These are phyloP conservation scores for Aphelocoma californica DNA, from an alignment of 2,797 vertebrate genomes.

Conservation along the genomic window DNA sequence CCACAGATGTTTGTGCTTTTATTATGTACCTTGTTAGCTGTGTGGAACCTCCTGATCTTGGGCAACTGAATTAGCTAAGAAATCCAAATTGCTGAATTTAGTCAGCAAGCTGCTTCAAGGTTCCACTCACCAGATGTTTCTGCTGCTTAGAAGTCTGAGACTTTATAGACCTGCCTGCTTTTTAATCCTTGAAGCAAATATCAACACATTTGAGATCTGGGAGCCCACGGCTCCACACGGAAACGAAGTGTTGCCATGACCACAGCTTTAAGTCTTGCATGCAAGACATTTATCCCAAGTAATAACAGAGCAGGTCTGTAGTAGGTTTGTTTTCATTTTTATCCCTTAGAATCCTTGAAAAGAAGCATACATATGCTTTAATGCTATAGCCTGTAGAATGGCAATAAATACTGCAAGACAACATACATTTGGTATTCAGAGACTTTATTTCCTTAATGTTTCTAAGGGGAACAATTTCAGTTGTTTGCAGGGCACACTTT, in stretches of 20 bases:
- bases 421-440: conserved; percentile 25
- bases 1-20: conserved; percentile 32
- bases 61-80: conserved; percentile 59
- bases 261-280: conserved; percentile 54
- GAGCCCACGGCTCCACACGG: conserved; percentile 10
- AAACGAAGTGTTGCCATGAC: conserved; percentile 65
- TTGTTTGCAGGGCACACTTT: not conserved
- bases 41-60: conserved; percentile 43
- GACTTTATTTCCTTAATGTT: conserved; percentile 6
- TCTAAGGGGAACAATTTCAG: not conserved
- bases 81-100: conserved; percentile 61
- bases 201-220: conserved; percentile 70
- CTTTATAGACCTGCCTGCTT: conserved; percentile 57
- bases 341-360: not conserved
- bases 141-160: conserved; percentile 58
- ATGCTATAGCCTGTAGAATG: not conserved
- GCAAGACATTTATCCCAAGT: conserved; percentile 6
- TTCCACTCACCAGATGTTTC: conserved; percentile 70
- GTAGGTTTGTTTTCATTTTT: conserved; percentile 28
- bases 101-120: conserved; percentile 21
- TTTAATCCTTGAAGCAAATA: conserved; percentile 78
- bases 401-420: conserved; percentile 25
- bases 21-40: conserved; percentile 30
- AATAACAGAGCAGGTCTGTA: not conserved
- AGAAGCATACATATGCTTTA: not conserved